phyloP scores from a whole-genome alignment of 2,888 invertebrate species.

The Ophion costatus region DNA sequence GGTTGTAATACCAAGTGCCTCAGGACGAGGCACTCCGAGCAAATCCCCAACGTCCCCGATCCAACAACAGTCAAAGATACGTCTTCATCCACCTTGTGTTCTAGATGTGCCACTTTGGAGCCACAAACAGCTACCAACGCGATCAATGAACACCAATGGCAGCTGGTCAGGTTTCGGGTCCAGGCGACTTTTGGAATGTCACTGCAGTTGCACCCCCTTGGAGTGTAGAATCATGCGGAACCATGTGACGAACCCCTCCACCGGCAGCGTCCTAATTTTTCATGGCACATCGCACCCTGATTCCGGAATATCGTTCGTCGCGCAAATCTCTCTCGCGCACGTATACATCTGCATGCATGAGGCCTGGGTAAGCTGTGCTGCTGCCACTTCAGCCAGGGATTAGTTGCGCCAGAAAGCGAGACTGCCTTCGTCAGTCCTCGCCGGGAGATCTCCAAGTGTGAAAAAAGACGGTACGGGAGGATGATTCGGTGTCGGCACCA shows the following conservation, averaged over 20 bases:
- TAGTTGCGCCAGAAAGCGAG: constrained; percentile 62
- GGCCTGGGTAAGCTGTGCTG: constrained; percentile 27
- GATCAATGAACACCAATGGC: too few species aligned
- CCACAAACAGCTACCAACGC: too few species aligned
- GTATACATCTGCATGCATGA: constrained; percentile 18
- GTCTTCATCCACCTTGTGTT: too few species aligned
- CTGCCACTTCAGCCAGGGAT: constrained; percentile 56
- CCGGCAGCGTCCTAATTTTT: background rate
- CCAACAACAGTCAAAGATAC: too few species aligned
- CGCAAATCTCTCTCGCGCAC: constrained; percentile 1
- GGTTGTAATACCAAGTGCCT: too few species aligned
- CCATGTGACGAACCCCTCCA: background rate
- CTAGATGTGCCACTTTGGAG: too few species aligned
- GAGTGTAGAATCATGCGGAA: too few species aligned
- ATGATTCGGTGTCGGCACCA: background rate
- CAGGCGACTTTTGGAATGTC: too few species aligned
- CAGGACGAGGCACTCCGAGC: too few species aligned
- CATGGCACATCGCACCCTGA: background rate
- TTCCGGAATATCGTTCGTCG: constrained; percentile 14
- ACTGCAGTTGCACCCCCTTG: too few species aligned
- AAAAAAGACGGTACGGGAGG: constrained; percentile 11
- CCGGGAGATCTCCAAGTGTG: constrained; percentile 33
- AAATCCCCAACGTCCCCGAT: too few species aligned
- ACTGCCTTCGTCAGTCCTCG: constrained; percentile 44
- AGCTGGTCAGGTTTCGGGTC: too few species aligned